Evolutionary conservation across 2,888 invertebrate species (phyloP).

Genomic region (Rhorus exstirpatorius): DNA sequence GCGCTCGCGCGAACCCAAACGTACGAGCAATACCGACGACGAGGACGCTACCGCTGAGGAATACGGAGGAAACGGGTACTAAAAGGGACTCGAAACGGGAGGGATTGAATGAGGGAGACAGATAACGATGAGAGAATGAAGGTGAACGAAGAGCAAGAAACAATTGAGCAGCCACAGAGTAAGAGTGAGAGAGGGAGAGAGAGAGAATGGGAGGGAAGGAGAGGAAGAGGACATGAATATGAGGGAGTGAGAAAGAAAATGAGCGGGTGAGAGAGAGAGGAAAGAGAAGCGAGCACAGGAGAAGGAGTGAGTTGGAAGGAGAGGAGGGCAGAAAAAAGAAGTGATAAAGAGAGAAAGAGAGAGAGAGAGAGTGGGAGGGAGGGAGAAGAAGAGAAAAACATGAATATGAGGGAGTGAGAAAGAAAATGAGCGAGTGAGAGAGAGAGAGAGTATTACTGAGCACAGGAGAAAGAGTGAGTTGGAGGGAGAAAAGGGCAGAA

Average conservation of each 20-base stretch:
- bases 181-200: background rate
- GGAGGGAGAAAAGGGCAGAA: background rate
- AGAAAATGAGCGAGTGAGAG: background rate
- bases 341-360: background rate
- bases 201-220: background rate
- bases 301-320: background rate
- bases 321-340: background rate
- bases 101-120: background rate
- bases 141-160: background rate
- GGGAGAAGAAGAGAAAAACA: background rate
- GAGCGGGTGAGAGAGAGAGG: background rate
- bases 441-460: background rate
- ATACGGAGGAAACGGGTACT: background rate
- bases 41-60: slow-evolving; percentile 25
- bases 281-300: background rate
- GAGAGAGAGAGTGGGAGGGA: background rate
- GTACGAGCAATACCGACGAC: slow-evolving; percentile 9
- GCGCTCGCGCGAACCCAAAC: slow-evolving; percentile 33
- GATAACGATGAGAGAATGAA: background rate
- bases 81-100: background rate
- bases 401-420: background rate
- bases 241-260: background rate
- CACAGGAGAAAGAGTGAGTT: background rate
- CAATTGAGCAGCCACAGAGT: no score
- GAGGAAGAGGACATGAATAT: background rate